Evolutionary conservation across 2,888 invertebrate species (phyloP).

Genomic region (Proisotoma minuta): DNA sequence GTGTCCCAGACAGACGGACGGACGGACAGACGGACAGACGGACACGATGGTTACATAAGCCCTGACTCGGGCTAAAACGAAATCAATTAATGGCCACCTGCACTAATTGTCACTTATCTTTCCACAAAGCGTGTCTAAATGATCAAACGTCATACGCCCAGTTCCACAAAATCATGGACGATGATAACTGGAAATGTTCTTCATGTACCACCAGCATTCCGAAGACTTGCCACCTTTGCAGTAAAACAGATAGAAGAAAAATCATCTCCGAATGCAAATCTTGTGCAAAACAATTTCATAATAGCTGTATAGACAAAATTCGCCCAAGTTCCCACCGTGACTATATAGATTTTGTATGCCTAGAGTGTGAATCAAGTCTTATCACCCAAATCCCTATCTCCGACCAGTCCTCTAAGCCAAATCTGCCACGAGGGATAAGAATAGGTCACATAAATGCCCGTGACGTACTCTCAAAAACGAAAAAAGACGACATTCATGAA

Average conservation of each 20-base stretch:
- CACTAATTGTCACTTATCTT: too few relatives aligned
- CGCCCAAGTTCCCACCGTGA: background rate
- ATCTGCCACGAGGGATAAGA: slow-evolving; percentile 1
- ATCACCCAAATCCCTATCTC: background rate
- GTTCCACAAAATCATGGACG: background rate
- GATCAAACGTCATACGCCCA: background rate
- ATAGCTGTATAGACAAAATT: background rate
- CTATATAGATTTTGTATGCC: background rate
- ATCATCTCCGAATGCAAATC: background rate
- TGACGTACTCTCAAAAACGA: slow-evolving; percentile 3
- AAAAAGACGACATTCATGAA: slow-evolving; percentile 6
- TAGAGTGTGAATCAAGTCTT: background rate
- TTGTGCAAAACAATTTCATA: background rate
- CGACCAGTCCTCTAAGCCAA: background rate
- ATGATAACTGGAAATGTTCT: background rate
- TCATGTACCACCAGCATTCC: background rate
- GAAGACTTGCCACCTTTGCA: background rate
- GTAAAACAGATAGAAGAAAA: background rate
- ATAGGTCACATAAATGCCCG: slow-evolving; percentile 9
- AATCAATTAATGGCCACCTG: too few relatives aligned
- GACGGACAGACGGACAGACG: too few relatives aligned
- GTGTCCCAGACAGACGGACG: too few relatives aligned
- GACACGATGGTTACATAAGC: too few relatives aligned
- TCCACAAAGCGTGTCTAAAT: too few relatives aligned
- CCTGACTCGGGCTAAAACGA: too few relatives aligned